Evolutionary conservation across 2,797 vertebrate species (phyloP).

Genomic region (Rhinella marina): DNA sequence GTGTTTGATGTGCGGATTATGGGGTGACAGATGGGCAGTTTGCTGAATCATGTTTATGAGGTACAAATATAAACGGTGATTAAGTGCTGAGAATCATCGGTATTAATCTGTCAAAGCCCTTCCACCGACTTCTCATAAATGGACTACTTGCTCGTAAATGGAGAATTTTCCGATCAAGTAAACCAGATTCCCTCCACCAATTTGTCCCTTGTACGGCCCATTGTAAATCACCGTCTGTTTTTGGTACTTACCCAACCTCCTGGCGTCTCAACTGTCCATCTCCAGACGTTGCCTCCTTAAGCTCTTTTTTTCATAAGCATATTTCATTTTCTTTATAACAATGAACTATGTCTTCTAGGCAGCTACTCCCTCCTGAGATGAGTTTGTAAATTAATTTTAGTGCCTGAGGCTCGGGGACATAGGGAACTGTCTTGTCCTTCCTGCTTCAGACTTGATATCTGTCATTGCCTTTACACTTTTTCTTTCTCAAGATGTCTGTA

Average conservation of each 20-base stretch:
- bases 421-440: conserved; percentile 18
- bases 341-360: conserved; percentile 20
- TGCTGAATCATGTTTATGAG: conserved; percentile 53
- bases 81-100: conserved; percentile 14
- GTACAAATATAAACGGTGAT: conserved; percentile 54
- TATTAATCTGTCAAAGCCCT: conserved; percentile 33
- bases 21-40: conserved; percentile 43
- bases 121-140: conserved; percentile 11
- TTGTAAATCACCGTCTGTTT: conserved; percentile 6
- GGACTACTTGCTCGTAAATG: not conserved
- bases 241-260: conserved; percentile 20
- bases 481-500: conserved; percentile 26
- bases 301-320: not conserved
- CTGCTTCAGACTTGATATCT: conserved; percentile 33
- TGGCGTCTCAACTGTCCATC: not conserved
- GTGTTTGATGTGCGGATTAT: conserved; percentile 45
- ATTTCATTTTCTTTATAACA: conserved; percentile 20
- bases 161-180: not conserved
- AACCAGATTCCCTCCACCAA: not conserved
- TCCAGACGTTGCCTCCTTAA: not conserved
- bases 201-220: not conserved
- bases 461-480: conserved; percentile 29
- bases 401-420: conserved; percentile 4
- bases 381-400: conserved; percentile 41
- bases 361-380: not conserved